A percentile compares a stretch with the other conserved stretches of the same genome.
Conservation (phyloP, 2,113 vertebrate genomes). For the Cichladusa arquata region DNA sequence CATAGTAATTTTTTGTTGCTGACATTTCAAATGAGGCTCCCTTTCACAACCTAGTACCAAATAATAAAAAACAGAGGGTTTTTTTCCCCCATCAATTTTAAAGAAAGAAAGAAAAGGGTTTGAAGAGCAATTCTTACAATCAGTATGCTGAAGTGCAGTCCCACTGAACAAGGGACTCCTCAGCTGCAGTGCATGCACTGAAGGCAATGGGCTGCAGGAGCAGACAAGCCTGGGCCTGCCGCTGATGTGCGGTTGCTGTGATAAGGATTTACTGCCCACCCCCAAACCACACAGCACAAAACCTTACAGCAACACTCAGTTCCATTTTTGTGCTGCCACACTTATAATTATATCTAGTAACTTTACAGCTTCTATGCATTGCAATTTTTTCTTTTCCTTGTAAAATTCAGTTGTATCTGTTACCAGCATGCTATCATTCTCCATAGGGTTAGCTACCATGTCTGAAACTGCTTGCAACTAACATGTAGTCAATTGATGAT, state of each 20-base stretch:
- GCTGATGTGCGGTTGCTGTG: slow-evolving; percentile 33
- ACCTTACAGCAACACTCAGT: neutral
- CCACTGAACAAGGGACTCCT: neutral
- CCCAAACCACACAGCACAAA: neutral
- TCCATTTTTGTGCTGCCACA: neutral
- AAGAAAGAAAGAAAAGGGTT: neutral
- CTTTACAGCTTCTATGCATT: neutral
- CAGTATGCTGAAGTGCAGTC: accelerated
- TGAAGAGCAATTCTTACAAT: neutral
- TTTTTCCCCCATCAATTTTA: neutral
- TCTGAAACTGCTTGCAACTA: neutral
- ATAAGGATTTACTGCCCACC: slow-evolving; percentile 17
- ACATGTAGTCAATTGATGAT: neutral
- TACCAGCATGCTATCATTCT: neutral
- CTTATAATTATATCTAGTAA: neutral
- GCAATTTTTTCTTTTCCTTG: neutral
- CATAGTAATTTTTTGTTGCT: neutral
- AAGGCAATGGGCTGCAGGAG: neutral
- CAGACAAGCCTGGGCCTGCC: slow-evolving; percentile 57
- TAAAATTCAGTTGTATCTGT: neutral
- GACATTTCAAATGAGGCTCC: neutral
- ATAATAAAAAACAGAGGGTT: neutral
- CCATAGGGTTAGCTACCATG: neutral
- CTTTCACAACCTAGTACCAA: neutral
- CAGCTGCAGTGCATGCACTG: neutral